Percentiles rank a stretch among this genome's conserved stretches.
Conservation (phyloP, 2,113 vertebrate genomes). For the Otolemur garnettii region DNA sequence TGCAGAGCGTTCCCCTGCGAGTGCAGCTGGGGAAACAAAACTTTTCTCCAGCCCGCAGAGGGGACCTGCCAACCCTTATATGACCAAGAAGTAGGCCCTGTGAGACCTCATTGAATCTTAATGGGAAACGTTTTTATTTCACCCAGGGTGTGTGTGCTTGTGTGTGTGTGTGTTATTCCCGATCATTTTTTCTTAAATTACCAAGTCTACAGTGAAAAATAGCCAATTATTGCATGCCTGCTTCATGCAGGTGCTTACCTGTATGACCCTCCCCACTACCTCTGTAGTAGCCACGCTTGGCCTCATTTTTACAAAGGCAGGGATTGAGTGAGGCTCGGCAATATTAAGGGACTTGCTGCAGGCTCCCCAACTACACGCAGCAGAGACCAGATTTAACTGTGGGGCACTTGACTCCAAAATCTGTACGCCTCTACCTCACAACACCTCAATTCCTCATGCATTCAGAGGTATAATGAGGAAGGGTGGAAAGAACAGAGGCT, state of each 20-base stretch:
- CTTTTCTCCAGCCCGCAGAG: constrained; percentile 83
- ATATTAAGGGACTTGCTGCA: background rate
- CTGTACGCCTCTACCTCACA: background rate
- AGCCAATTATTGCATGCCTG: background rate
- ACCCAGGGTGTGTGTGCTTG: background rate
- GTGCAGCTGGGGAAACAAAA: constrained; percentile 89
- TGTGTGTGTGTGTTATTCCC: background rate
- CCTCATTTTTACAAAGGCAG: constrained; percentile 53
- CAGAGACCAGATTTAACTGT: background rate
- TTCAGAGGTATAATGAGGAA: background rate
- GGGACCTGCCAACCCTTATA: constrained; percentile 80
- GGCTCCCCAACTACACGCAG: background rate
- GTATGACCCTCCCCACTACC: background rate
- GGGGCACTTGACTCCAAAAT: background rate
- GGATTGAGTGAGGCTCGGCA: background rate
- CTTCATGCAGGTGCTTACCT: background rate
- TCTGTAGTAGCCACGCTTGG: background rate
- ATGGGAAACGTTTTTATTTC: constrained; percentile 73
- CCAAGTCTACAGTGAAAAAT: constrained; percentile 54
- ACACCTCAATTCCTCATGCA: background rate
- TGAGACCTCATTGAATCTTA: constrained; percentile 75
- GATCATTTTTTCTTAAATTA: constrained; percentile 53
- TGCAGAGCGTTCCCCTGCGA: constrained; percentile 88
- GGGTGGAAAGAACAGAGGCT: background rate
- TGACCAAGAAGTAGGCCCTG: constrained; percentile 76